phyloP scores from a whole-genome alignment of 2,797 vertebrate species.

The Acropternis orthonyx region DNA sequence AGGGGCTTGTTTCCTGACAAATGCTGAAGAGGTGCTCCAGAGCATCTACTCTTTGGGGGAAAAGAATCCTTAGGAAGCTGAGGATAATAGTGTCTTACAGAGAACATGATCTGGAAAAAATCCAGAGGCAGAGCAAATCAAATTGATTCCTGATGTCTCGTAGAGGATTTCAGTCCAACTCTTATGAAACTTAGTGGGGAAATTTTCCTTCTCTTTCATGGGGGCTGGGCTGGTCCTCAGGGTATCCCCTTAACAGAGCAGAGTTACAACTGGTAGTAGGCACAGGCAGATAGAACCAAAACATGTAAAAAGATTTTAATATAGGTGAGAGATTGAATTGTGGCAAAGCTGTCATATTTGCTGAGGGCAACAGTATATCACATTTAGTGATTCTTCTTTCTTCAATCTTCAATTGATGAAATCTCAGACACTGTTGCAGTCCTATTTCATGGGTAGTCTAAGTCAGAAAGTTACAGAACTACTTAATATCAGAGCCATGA shows the following conservation, averaged over 20 bases:
- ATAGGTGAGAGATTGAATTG: background rate
- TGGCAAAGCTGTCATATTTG: background rate
- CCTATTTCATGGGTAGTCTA: background rate
- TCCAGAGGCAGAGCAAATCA: background rate
- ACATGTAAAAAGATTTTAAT: background rate
- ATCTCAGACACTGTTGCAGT: background rate
- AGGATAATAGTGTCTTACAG: background rate
- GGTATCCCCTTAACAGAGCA: background rate
- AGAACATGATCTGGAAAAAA: background rate
- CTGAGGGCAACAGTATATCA: background rate
- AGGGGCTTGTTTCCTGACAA: background rate
- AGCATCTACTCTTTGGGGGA: background rate
- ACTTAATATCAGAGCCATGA: background rate
- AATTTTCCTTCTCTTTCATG: background rate
- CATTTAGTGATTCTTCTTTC: background rate
- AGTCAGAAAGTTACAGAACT: background rate
- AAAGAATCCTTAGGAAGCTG: background rate
- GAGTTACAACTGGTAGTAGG: background rate
- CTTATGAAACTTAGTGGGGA: background rate
- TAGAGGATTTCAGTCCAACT: background rate
- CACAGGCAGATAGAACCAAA: background rate
- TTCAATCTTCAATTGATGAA: background rate
- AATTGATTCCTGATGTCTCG: conserved; percentile 18
- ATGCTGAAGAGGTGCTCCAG: background rate
- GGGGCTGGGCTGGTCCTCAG: background rate